Evolutionary conservation across 1,140 invertebrate genomes (phyloP), one percentile per base, ranked within the genome.

Genomic region (Atta cephalotes): DNA sequence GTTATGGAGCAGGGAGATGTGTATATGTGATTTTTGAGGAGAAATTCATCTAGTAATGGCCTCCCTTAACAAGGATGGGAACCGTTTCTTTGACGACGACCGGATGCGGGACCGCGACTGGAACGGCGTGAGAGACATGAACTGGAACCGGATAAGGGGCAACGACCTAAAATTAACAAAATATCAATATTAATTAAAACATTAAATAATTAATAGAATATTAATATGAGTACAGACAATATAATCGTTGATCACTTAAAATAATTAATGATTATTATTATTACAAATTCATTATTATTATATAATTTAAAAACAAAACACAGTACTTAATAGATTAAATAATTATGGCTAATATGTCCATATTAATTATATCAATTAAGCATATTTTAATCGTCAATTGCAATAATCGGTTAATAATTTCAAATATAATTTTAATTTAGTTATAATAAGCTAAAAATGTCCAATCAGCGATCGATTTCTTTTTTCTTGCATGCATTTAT

Each of bases 31-130:
- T 6, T 85, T 28, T 80, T 21, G n/a, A 78, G 63, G 25, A 65
- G 10, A 78, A 87, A 74, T 91, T 90, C 72, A 77, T 92, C 85
- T 92, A 93, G 18, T 89, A 92, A 39, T 66, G 9, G 5, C 62
- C 39, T 45, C 39, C 88, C 72, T 94, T 92, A 66, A 94, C 72
- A 31, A 82, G 3, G 39, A 95, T 85, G 25, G 93, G 94, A 18
- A 94, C 90, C 53, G 89, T 86, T 80, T 94, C 87, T 58, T 94
- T 94, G 76, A 94, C 90, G 60, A 90, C 2, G 51, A 94, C 90
- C 3, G 94, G 94, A 0, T 93, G 91, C 65, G 93, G 92, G 21
- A 94, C 93, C 0, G 91, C 81, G 14, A 94, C 94, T 88, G 94
- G 93, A 63, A 94, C 92, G 12, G 92, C 77, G 12, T 93, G 89